Evolutionary conservation across 2,113 vertebrate genomes (phyloP), one percentile per base, ranked within the genome.

Genomic region (Cinclus mexicanus): DNA sequence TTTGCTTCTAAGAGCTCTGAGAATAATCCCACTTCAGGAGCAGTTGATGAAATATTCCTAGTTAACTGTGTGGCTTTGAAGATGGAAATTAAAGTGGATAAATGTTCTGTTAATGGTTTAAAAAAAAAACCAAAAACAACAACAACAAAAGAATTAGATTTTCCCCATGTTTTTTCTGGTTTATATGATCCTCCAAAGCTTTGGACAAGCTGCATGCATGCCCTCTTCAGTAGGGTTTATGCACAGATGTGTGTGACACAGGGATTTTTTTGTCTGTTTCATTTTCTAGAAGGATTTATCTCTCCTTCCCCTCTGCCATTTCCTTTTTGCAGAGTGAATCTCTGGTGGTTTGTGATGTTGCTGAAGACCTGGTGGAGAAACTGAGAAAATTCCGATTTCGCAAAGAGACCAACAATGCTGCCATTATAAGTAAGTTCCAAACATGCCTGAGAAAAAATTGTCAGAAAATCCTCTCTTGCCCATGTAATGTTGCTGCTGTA

Each of bases 351-450:
- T 99, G 99, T 97, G 99, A 99, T 71, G 99, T 99, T 97, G 99
- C 99, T 12, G 98, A 98, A 97, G 98, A 99, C 93, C 98, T 99
- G 96, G 98, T 99, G 65, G 98, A 99, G 96, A 99, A 98, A 98
- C 97, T 99, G 97, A 98, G 96, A 93, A 98, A 98, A 95, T 99
- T 99, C 88, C 99, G 99, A 85, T 99, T 99, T 97, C 99, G 99
- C 79, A 99, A 99, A 98, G 98, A 99, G 97, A 99, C 99, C n/a
- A 99, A 98, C 93, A 99, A 99, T 75, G 99, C 99, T 41, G 99
- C 99, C 86, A 99, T 99, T 97, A 98, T 99, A 93, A 99, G 99
- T 99, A 97, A 99, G 99, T 96, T 88, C 42, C 95, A 91, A 87
- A 59, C 4, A 10, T 19, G 39, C 23, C 67, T 85, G 78, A 93